Evolutionary conservation across 1,140 invertebrate genomes (phyloP), one percentile per base, ranked within the genome.

Genomic region (Drosophila tropicalis): DNA sequence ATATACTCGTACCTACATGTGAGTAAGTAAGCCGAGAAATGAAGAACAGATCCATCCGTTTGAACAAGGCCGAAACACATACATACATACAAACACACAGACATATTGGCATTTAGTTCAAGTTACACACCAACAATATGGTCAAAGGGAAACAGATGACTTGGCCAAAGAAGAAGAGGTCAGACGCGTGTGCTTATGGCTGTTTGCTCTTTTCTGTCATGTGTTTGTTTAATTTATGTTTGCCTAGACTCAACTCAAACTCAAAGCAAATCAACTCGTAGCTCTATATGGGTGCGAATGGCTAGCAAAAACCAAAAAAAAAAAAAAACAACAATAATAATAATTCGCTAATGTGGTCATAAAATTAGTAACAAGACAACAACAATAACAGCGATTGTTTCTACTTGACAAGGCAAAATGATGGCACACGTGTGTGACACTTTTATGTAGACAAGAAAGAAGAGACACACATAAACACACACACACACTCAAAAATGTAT

Each of bases 341-440:
- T 87, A 82, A 87, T 86, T 87, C 79, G 61, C 82, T 86, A 87
- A 82, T 86, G 82, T 79, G 73, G 70, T 72, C 82, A 87, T 79
- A 76, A 87, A 82, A 82, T 79, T 64, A 54, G 61, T 41, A 57
- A 58, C 44, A 76, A 87, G 15, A 68, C 44, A 70, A 57, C 44
- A 71, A 58, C 60, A 73, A 47, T 17, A 51, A 22, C n/a, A 71
- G 22, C 54, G 41, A 62, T 54, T 62, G 51, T 72, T 51, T 51
- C 34, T 62, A 36, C 56, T 58, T 9, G 32, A 34, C 34, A 39
- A 63, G 47, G 75, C 72, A 77, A 76, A 29, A 79, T 69, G 85
- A 44, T 70, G 62, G 19, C 47, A 67, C 84, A 87, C 84, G 84
- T 84, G 84, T 76, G 72, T 32, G 65, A 68, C 65, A 34, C 74